These are phyloP conservation scores for Melanerpes aurifrons DNA, from an alignment of 2,113 vertebrate species.

Conservation along the genomic window DNA sequence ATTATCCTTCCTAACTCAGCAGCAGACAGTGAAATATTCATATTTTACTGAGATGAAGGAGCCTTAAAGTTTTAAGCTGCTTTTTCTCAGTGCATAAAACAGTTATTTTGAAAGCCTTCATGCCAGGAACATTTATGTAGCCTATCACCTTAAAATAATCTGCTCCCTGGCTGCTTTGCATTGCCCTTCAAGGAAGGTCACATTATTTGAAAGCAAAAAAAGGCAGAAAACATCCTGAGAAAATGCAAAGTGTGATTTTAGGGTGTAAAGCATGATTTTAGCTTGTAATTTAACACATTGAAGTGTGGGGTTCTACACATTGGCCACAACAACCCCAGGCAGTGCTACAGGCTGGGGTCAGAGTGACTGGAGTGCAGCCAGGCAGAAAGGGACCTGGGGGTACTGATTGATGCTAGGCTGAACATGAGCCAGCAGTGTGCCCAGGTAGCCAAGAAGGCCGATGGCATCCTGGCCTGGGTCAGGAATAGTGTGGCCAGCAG, in stretches of 20 bases:
- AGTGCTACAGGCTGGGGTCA: no score
- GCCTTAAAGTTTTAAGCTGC: slow-evolving; percentile 34
- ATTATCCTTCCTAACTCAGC: slow-evolving; percentile 17
- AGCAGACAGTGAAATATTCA: slow-evolving; percentile 9
- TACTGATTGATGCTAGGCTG: no score
- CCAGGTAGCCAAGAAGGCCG: no score
- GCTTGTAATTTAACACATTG: no score
- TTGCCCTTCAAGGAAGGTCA: not conserved
- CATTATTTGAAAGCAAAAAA: not conserved
- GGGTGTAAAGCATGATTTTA: not conserved
- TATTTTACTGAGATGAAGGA: slow-evolving; percentile 15
- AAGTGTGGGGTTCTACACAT: no score
- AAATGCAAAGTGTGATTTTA: not conserved
- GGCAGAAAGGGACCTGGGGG: no score
- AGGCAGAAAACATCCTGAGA: not conserved
- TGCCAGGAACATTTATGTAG: not conserved
- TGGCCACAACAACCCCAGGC: no score
- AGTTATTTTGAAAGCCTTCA: not conserved
- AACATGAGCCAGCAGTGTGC: no score
- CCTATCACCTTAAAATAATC: not conserved
- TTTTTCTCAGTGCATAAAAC: slow-evolving; percentile 29
- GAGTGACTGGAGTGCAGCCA: no score
- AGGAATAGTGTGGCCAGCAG: no score
- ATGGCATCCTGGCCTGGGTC: no score
- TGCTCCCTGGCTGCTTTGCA: not conserved